Evolutionary conservation across 2,888 invertebrate species (phyloP).

Genomic region (Scaptomyza tumidula): DNA sequence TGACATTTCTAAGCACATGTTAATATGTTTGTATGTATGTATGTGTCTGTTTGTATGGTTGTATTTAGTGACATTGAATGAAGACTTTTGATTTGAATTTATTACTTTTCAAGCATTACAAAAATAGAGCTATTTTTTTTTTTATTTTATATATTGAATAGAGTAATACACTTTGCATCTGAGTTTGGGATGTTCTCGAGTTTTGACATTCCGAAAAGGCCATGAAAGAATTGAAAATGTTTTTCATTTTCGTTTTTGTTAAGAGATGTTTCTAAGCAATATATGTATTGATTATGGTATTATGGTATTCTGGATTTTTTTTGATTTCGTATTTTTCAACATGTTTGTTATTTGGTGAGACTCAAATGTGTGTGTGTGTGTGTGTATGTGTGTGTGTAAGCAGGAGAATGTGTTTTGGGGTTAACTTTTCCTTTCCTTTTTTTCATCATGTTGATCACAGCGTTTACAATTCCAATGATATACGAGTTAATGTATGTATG

Average conservation of each 20-base stretch:
- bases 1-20: slow-evolving; percentile 14
- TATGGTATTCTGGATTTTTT: too few species aligned
- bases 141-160: slow-evolving; percentile 29
- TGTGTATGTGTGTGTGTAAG: slow-evolving; percentile 29
- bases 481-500: slow-evolving; percentile 45
- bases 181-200: slow-evolving; percentile 7
- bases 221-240: slow-evolving; percentile 57
- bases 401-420: slow-evolving; percentile 25
- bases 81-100: slow-evolving; percentile 23
- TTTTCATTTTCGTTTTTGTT: too few species aligned
- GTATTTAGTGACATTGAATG: neutral
- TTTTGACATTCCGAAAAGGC: slow-evolving; percentile 44
- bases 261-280: too few species aligned
- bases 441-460: slow-evolving; percentile 66
- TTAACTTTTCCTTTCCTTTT: slow-evolving; percentile 13
- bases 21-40: slow-evolving; percentile 6
- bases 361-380: too few species aligned
- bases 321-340: too few species aligned
- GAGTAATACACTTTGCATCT: slow-evolving; percentile 31
- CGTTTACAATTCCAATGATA: slow-evolving; percentile 79
- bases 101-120: slow-evolving; percentile 39
- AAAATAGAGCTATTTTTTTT: slow-evolving; percentile 39
- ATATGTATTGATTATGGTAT: too few species aligned
- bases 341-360: too few species aligned
- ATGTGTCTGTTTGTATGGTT: slow-evolving; percentile 5